phyloP scores from a whole-genome alignment of 64 coral and sea anemone genomes.

The Exaiptasia diaphana region DNA sequence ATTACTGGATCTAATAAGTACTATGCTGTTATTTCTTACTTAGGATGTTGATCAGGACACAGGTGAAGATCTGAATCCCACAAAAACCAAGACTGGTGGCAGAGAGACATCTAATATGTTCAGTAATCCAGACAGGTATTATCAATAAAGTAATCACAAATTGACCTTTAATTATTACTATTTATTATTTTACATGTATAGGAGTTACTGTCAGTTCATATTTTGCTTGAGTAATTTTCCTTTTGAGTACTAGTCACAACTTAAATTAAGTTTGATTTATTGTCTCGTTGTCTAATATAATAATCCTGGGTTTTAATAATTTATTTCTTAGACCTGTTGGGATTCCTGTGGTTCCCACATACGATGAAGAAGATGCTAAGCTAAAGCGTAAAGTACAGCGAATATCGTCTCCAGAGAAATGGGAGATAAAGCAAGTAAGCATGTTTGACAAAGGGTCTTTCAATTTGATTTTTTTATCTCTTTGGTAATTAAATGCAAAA shows the following conservation, averaged over 20 bases:
- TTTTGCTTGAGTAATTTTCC: no score
- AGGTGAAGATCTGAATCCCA: slow-evolving; percentile 96
- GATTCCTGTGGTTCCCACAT: slow-evolving; percentile 87
- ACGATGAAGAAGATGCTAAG: slow-evolving; percentile 82
- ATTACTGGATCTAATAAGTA: no score
- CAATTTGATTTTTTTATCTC: neutral
- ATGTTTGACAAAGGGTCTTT: no score
- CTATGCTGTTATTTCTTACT: neutral
- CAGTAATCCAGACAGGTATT: slow-evolving; percentile 92
- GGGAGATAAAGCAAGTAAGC: slow-evolving; percentile 97
- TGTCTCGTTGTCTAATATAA: no score
- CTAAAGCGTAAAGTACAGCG: slow-evolving; percentile 84
- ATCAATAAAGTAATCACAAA: no score
- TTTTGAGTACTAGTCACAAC: no score
- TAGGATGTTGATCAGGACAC: slow-evolving; percentile 97
- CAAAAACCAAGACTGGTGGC: slow-evolving; percentile 58
- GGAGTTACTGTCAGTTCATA: no score
- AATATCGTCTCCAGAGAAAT: slow-evolving; percentile 95
- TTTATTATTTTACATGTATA: neutral
- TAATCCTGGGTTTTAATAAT: neutral
- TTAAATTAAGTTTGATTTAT: no score
- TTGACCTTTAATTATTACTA: no score
- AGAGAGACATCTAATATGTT: slow-evolving; percentile 78
- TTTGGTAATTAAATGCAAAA: neutral
- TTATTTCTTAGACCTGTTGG: slow-evolving; percentile 55